phyloP scores from a whole-genome alignment of 1,140 invertebrate genomes.

The Aricia agestis region DNA sequence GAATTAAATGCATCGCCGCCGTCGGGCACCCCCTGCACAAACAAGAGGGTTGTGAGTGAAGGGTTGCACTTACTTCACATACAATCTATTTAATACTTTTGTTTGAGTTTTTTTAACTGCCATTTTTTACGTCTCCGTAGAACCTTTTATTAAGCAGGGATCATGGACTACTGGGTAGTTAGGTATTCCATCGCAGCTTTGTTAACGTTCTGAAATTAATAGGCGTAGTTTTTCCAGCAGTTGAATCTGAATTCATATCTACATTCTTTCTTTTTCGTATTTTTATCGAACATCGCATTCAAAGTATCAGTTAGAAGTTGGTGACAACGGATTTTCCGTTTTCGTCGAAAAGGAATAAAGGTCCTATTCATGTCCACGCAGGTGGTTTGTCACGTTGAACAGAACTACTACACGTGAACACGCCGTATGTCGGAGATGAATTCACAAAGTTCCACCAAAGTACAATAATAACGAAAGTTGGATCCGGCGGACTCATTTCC shows the following conservation, averaged over 20 bases:
- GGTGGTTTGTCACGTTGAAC: too few relatives aligned
- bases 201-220: too few relatives aligned
- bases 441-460: background rate
- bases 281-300: too few relatives aligned
- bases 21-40: background rate
- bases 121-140: background rate
- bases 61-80: constrained; percentile 12
- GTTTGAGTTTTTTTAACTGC: constrained; percentile 12
- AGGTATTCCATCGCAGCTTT: too few relatives aligned
- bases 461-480: background rate
- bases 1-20: constrained; percentile 9
- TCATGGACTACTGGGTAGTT: too few relatives aligned
- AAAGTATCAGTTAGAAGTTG: too few relatives aligned
- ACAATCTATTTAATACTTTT: constrained; percentile 8
- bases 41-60: constrained; percentile 9
- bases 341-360: too few relatives aligned
- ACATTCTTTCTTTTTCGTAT: too few relatives aligned
- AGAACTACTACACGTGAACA: background rate
- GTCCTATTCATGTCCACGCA: too few relatives aligned
- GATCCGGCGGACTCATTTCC: constrained; percentile 2
- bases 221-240: too few relatives aligned
- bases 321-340: too few relatives aligned
- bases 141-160: background rate
- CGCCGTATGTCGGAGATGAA: background rate
- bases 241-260: too few relatives aligned